Evolutionary conservation across 37 sponge, comb jelly and placozoan genomes (phyloP), one percentile per base, ranked within the genome.

Genomic region (Agelas oroides): DNA sequence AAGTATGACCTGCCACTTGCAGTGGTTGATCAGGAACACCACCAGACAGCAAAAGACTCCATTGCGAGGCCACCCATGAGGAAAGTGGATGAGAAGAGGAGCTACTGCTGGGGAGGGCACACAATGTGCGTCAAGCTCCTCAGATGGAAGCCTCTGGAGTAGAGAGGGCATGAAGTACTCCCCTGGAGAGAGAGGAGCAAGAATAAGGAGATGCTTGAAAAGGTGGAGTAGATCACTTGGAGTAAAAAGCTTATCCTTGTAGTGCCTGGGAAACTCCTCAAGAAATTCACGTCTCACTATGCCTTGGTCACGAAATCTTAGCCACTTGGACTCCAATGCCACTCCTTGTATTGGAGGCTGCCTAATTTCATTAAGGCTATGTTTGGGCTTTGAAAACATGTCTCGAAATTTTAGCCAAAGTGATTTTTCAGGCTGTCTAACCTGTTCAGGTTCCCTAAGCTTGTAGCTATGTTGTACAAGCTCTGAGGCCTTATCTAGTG

Each of bases 91-190:
- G 17, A 56, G 57, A 56, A 56, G 57, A 56, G 57, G 57, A 56
- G n/a, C n/a, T n/a, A n/a, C n/a, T n/a, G n/a, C n/a, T n/a, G n/a
- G n/a, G n/a, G n/a, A n/a, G n/a, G n/a, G n/a, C n/a, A n/a, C n/a
- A n/a, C n/a, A n/a, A n/a, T n/a, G n/a, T n/a, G n/a, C n/a, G n/a
- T n/a, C n/a, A n/a, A n/a, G n/a, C n/a, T n/a, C n/a, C n/a, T n/a
- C n/a, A n/a, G n/a, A n/a, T n/a, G n/a, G n/a, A n/a, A n/a, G n/a
- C n/a, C n/a, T n/a, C n/a, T n/a, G 66, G 16, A 65, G 31, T 32
- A 65, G 66, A 65, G 66, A 28, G 33, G 66, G 66, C 66, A 65
- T 65, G 15, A 65, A 65, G 66, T 65, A 65, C 63, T 62, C 63
- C n/a, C 66, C 66, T 34, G 20, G 17, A 37, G 36, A 13, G 0